A percentile compares a stretch with the other conserved stretches of the same genome.
Evolutionary conservation across 53 echinoderm and acorn worm species (phyloP).

Genomic region (Echinometra lucunter): DNA sequence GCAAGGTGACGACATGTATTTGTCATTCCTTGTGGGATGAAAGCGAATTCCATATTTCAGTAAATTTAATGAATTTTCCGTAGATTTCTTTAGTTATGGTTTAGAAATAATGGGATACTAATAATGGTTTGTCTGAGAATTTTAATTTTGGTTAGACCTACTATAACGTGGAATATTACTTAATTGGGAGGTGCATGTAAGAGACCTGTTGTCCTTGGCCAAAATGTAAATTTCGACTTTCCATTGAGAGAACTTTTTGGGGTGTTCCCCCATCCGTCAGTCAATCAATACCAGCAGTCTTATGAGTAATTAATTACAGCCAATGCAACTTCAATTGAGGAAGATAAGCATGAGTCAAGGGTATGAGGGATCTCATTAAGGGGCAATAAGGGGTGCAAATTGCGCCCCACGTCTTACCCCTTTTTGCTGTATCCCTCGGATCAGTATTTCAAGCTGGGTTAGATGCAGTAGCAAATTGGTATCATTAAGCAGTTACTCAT

Average conservation of each 20-base stretch:
- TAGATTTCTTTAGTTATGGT: too few species aligned
- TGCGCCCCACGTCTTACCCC: neutral
- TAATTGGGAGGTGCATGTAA: too few species aligned
- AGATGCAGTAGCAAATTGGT: slow-evolving; percentile 12
- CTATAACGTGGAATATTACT: too few species aligned
- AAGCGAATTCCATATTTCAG: too few species aligned
- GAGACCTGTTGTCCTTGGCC: too few species aligned
- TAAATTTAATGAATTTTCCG: too few species aligned
- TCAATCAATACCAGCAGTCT: slow-evolving; percentile 8
- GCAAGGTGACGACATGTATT: too few species aligned
- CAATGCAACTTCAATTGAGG: neutral
- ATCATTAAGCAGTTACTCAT: slow-evolving; percentile 49
- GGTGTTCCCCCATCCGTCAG: slow-evolving; percentile 5
- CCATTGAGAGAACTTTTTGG: neutral
- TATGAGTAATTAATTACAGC: slow-evolving; percentile 60
- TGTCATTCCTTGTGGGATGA: too few species aligned
- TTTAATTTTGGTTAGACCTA: too few species aligned
- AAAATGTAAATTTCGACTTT: too few species aligned
- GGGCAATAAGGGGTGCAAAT: slow-evolving; percentile 52
- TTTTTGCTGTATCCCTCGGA: neutral
- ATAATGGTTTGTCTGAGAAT: too few species aligned
- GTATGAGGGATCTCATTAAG: neutral
- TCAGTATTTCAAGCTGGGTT: neutral
- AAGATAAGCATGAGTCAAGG: slow-evolving; percentile 5
- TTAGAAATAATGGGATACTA: too few species aligned